phyloP scores from a whole-genome alignment of 2,113 vertebrate species.

The Mormyrus lacerda region DNA sequence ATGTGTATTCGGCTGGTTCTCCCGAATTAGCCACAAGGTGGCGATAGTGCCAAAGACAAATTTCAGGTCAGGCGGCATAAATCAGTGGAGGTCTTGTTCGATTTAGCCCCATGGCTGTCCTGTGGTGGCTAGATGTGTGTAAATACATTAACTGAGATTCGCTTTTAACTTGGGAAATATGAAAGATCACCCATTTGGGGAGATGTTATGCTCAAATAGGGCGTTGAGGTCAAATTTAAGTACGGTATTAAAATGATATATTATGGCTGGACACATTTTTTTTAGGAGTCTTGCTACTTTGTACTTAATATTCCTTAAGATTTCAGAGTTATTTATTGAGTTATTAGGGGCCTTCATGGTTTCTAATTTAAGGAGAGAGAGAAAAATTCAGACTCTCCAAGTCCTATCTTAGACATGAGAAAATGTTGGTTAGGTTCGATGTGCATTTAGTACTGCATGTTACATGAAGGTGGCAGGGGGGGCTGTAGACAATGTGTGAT shows the following conservation, averaged over 20 bases:
- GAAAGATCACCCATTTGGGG: neutral
- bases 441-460: neutral
- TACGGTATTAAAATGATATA: neutral
- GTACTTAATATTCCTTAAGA: neutral
- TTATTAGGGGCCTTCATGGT: neutral
- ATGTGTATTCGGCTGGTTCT: neutral
- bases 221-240: neutral
- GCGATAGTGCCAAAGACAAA: neutral
- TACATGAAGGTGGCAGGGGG: neutral
- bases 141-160: neutral
- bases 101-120: neutral
- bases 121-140: neutral
- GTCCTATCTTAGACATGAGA: neutral
- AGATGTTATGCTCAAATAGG: neutral
- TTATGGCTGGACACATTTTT: neutral
- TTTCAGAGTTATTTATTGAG: neutral
- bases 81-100: neutral
- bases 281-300: neutral
- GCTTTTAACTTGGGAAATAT: neutral
- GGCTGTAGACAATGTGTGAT: neutral
- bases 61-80: neutral
- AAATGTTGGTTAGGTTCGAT: neutral
- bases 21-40: constrained; percentile 7
- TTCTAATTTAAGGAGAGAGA: neutral
- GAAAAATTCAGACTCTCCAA: neutral